A percentile compares a stretch with the other conserved stretches of the same genome.
Conservation (phyloP, 2,113 vertebrate species). For the Centropus unirufus region DNA sequence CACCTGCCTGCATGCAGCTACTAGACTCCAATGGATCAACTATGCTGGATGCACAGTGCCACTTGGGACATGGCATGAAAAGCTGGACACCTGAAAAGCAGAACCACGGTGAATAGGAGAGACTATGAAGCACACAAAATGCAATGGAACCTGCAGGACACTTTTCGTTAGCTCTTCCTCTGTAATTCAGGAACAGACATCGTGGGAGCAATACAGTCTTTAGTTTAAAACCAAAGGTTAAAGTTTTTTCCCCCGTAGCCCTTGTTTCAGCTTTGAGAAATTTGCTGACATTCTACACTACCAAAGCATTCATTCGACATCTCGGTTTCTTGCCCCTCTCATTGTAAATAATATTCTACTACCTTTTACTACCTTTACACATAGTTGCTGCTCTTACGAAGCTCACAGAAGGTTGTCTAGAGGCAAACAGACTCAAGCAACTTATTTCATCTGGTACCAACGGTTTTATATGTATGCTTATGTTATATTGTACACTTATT, state of each 20-base stretch:
- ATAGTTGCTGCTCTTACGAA: neutral
- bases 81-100: neutral
- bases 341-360: neutral
- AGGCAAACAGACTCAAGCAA: neutral
- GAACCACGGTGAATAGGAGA: neutral
- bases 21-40: neutral
- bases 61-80: neutral
- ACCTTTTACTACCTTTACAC: neutral
- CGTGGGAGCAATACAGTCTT: neutral
- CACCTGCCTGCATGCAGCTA: neutral
- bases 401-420: neutral
- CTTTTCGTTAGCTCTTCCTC: neutral
- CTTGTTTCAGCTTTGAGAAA: constrained; percentile 27
- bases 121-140: neutral
- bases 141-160: neutral
- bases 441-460: neutral
- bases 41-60: neutral
- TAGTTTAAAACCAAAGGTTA: constrained; percentile 19
- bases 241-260: neutral
- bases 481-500: neutral
- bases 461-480: neutral
- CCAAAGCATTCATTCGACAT: constrained; percentile 33
- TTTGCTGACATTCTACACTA: neutral
- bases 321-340: constrained; percentile 34
- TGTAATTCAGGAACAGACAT: neutral